Evolutionary conservation across 2,797 vertebrate species (phyloP).

Genomic region (Poecilia wingei): DNA sequence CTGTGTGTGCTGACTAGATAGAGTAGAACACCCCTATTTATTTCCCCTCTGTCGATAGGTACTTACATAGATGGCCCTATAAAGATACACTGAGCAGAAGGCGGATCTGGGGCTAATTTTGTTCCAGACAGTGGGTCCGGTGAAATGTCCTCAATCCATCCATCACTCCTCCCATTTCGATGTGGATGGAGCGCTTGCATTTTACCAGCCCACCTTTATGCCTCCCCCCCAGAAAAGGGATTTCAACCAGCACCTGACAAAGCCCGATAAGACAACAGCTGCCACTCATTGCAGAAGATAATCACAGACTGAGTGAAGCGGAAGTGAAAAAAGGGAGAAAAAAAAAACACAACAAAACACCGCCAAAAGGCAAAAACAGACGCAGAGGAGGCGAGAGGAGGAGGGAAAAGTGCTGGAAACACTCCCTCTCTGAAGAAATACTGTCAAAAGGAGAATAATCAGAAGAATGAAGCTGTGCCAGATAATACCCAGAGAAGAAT

Average conservation of each 20-base stretch:
- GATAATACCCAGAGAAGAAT: slow-evolving; percentile 58
- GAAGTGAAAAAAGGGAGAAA: slow-evolving; percentile 5
- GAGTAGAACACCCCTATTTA: background rate
- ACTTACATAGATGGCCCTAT: slow-evolving; percentile 11
- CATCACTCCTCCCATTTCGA: slow-evolving; percentile 27
- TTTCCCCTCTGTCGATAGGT: background rate
- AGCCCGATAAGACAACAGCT: slow-evolving; percentile 71
- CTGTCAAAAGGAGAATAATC: slow-evolving; percentile 57
- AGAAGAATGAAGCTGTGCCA: slow-evolving; percentile 42
- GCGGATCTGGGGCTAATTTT: slow-evolving; percentile 22
- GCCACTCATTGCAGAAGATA: slow-evolving; percentile 54
- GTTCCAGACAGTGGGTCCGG: slow-evolving; percentile 31
- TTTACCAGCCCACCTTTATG: slow-evolving; percentile 67
- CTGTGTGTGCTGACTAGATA: background rate
- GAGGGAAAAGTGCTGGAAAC: slow-evolving; percentile 28
- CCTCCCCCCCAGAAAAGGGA: slow-evolving; percentile 50
- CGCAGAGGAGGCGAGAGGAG: background rate
- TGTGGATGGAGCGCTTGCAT: slow-evolving; percentile 47
- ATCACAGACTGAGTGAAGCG: slow-evolving; percentile 55
- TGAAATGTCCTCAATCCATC: slow-evolving; percentile 27
- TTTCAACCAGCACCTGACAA: slow-evolving; percentile 72
- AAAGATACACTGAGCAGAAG: slow-evolving; percentile 12
- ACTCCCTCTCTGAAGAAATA: slow-evolving; percentile 53
- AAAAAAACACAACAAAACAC: background rate
- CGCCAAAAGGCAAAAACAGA: slow-evolving; percentile 32